Conservation (phyloP, 2,797 vertebrate genomes). For the Phataginus tetradactyla region DNA sequence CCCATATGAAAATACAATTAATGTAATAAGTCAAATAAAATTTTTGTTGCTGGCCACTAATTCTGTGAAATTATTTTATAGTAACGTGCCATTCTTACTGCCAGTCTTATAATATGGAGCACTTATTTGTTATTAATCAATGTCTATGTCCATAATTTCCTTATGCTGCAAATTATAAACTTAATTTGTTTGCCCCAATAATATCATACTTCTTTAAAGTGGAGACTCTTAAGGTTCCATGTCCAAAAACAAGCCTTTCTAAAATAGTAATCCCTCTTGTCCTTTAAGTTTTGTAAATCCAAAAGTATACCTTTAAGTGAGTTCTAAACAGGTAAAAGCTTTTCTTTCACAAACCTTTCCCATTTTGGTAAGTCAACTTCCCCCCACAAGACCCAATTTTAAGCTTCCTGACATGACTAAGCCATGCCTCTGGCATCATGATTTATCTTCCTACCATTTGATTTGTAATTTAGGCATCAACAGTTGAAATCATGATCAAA, state of each 20-base stretch:
- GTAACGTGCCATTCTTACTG: neutral
- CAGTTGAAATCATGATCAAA: conserved; percentile 52
- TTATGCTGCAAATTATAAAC: neutral
- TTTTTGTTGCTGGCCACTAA: neutral
- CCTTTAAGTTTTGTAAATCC: neutral
- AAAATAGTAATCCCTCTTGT: neutral
- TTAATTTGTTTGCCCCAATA: neutral
- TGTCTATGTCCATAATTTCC: neutral
- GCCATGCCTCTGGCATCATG: neutral
- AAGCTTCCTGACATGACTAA: conserved; percentile 3
- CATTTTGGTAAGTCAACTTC: neutral
- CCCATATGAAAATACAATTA: neutral
- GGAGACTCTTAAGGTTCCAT: neutral
- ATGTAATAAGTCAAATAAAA: neutral
- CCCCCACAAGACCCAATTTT: neutral
- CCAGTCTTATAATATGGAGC: neutral
- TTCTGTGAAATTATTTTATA: neutral
- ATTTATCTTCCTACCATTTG: conserved; percentile 56
- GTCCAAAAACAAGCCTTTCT: neutral
- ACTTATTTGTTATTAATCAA: neutral
- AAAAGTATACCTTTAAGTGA: neutral
- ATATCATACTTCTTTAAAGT: conserved; percentile 3
- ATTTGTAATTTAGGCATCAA: conserved; percentile 62
- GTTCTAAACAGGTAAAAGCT: conserved; percentile 6
- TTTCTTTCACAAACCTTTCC: conserved; percentile 24